Base-by-base conservation (phyloP, 2,888 invertebrate genomes). In the Chrysina gloriosa region DNA sequence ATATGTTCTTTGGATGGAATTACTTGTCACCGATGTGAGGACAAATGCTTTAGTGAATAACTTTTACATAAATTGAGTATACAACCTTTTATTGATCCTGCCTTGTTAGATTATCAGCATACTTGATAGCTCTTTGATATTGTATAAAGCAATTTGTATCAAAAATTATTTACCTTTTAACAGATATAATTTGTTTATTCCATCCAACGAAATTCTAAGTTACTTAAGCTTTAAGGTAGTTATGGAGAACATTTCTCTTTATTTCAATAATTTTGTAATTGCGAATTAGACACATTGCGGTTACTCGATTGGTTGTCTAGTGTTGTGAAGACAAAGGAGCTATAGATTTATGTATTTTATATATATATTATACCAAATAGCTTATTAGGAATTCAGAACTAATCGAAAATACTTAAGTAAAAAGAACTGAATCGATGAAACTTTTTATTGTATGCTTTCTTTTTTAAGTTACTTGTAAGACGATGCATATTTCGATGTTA, bases 191-290 rank as follows among this genome's bases (percentile, higher is more conserved):
- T 52, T 16, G 16, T 58, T 39, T 58, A 58, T 58, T 58, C 39
- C 58, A 58, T 58, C 52, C 80, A 70, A 48, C 66, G 69, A 70
- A 76, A 76, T 76, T 70, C 70, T 75, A 73, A 77, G 75, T 77
- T 81, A 81, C 81, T 78, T 79, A 81, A 82, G 82, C 81, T 82
- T 82, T 82, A 82, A 82, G 67, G 77, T 80, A 79, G 78, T 73
- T 75, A 71, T 39, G 27, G 27, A 21, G 23, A 42, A 58, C n/a
- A 23, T 21, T 23, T 23, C 27, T 23, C 3, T 27, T 58, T 39
- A 9, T 58, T 42, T 42, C 9, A 27, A 27, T 50, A 9, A n/a
- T 21, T 58, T 42, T 58, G 7, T 39, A 39, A 58, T 21, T 39
- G 23, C 39, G 39, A 29, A 39, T 36, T 11, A n/a, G 31, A 58